These are phyloP conservation scores for Cairina moschata DNA, from an alignment of 2,113 vertebrate genomes.

Conservation along the genomic window DNA sequence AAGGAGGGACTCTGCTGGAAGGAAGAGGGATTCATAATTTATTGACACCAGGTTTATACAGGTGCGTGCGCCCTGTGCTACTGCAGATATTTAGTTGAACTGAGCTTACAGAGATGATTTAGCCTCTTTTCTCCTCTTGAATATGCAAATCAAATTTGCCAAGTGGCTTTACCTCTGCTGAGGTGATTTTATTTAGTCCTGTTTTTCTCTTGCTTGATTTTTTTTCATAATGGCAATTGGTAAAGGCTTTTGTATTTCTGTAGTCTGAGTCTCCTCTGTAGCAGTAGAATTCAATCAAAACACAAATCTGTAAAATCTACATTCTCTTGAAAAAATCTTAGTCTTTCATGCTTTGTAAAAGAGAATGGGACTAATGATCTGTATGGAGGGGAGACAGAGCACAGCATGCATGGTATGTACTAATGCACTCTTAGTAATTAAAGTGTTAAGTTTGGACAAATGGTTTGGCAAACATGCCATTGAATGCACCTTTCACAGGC, in stretches of 20 bases:
- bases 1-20: background rate
- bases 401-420: background rate
- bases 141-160: background rate
- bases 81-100: background rate
- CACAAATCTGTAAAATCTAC: background rate
- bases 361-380: background rate
- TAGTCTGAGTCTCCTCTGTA: background rate
- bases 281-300: background rate
- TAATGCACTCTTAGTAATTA: background rate
- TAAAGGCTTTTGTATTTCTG: background rate
- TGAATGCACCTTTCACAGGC: background rate
- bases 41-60: background rate
- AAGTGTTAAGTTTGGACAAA: background rate
- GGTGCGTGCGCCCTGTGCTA: rapidly evolving
- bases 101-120: background rate
- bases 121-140: background rate
- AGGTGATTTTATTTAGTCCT: background rate
- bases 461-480: background rate
- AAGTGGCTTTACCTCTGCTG: background rate
- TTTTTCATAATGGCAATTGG: background rate
- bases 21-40: background rate
- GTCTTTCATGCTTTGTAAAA: background rate
- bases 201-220: background rate
- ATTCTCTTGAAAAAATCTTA: background rate
- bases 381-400: background rate